Percentiles rank a stretch among this genome's conserved stretches.
phyloP scores from a whole-genome alignment of 2,797 vertebrate genomes.

The Petrocephalus sullivani region DNA sequence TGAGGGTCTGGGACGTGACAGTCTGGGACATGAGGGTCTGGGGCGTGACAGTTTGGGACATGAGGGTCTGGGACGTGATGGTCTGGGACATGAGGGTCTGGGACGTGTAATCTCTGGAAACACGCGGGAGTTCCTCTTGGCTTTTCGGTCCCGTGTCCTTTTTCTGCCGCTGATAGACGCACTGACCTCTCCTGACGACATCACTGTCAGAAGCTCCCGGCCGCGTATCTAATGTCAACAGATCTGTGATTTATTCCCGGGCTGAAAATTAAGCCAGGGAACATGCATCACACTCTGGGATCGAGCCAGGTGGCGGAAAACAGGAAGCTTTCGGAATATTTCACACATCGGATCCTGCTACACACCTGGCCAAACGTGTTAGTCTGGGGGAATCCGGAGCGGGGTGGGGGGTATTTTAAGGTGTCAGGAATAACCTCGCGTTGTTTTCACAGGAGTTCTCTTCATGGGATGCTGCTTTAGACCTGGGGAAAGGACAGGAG shows the following conservation, averaged over 20 bases:
- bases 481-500: background rate
- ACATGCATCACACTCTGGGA: background rate
- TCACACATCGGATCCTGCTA: background rate
- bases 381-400: background rate
- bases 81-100: background rate
- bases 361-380: background rate
- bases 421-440: background rate
- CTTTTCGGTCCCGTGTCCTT: background rate
- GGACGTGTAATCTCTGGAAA: background rate
- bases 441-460: background rate
- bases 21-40: too few species aligned
- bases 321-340: background rate
- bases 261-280: background rate
- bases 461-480: background rate
- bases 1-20: too few species aligned
- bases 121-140: background rate
- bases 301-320: background rate
- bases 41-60: too few species aligned
- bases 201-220: background rate
- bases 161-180: background rate
- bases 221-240: background rate
- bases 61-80: background rate
- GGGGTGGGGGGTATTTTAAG: background rate
- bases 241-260: background rate
- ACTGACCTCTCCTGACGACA: background rate